These are phyloP conservation scores for Ameiurus melas DNA, from an alignment of 2,113 vertebrate genomes.

Conservation along the genomic window DNA sequence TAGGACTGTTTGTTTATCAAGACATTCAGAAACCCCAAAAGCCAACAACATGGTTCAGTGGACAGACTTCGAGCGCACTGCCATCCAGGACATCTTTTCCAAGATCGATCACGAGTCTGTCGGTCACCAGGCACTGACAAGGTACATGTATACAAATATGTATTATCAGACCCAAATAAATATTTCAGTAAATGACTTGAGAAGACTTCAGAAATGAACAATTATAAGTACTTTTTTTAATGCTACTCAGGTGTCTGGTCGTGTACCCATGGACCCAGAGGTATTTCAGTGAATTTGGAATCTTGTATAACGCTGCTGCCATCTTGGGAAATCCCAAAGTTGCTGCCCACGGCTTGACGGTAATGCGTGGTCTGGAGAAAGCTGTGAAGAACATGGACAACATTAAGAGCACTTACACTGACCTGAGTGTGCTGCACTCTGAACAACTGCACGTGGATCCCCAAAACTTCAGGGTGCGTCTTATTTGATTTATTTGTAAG, in stretches of 20 bases:
- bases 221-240: no score
- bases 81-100: constrained; percentile 48
- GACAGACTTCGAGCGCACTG: constrained; percentile 60
- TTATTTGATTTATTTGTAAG: not conserved
- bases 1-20: no score
- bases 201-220: no score
- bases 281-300: no score
- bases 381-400: constrained; percentile 71
- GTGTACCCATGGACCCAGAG: constrained; percentile 78
- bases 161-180: not conserved
- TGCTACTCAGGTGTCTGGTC: no score
- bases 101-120: constrained; percentile 3
- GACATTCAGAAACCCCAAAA: constrained; percentile 1
- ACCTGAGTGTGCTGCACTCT: constrained; percentile 77
- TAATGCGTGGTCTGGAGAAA: constrained; percentile 68
- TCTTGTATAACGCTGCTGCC: no score
- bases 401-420: constrained; percentile 60
- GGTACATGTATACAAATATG: constrained; percentile 49
- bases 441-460: constrained; percentile 81
- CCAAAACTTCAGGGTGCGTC: constrained; percentile 79
- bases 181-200: no score
- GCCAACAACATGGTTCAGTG: constrained; percentile 63
- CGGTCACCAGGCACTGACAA: constrained; percentile 53
- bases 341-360: constrained; percentile 73
- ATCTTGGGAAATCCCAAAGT: no score